Evolutionary conservation across 2,888 invertebrate species (phyloP).

Genomic region (Cacoxenus indagator): DNA sequence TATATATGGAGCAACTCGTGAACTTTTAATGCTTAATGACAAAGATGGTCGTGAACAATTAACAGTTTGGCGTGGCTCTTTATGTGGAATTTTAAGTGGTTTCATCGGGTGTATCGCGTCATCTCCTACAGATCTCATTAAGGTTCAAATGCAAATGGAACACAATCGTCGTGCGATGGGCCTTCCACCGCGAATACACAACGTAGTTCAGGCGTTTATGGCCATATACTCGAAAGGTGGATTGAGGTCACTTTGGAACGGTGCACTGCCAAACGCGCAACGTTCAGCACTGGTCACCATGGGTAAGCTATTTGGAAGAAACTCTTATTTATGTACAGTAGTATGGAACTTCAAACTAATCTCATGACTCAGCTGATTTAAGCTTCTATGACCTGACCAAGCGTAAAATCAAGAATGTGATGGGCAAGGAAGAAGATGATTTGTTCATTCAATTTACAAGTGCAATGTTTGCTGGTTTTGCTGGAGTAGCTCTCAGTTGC

Average conservation of each 20-base stretch:
- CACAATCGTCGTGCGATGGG: conserved; percentile 83
- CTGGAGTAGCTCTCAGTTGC: conserved; percentile 42
- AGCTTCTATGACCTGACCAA: conserved; percentile 76
- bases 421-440: conserved; percentile 33
- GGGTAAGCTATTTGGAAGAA: conserved; percentile 71
- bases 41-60: conserved; percentile 25
- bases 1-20: conserved; percentile 32
- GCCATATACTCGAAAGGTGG: conserved; percentile 80
- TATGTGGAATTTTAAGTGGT: conserved; percentile 29
- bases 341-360: not conserved
- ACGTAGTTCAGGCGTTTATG: conserved; percentile 80
- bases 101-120: conserved; percentile 54
- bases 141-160: conserved; percentile 93
- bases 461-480: conserved; percentile 42
- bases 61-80: conserved; percentile 28
- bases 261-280: conserved; percentile 87
- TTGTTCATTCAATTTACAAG: conserved; percentile 31
- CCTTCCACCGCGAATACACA: conserved; percentile 80
- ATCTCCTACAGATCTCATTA: conserved; percentile 89
- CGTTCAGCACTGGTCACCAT: conserved; percentile 81
- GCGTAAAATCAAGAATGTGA: conserved; percentile 33
- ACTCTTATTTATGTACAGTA: no score
- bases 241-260: conserved; percentile 85
- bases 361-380: conserved; percentile 74
- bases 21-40: conserved; percentile 13